These are phyloP conservation scores for Ennomos quercinarius DNA, from an alignment of 2,888 invertebrate genomes.

Conservation along the genomic window DNA sequence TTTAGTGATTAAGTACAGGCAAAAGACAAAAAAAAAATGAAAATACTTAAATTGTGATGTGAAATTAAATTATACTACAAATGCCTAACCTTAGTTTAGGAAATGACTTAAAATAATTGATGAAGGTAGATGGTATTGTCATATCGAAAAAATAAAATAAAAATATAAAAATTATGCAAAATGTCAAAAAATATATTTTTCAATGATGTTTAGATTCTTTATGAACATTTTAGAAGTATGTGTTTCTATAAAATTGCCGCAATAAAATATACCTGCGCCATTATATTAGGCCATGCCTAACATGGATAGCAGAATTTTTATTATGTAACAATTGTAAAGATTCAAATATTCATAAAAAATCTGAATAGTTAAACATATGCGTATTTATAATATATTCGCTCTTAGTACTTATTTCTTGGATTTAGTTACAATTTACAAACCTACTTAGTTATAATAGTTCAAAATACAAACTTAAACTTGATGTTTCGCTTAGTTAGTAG, in stretches of 20 bases:
- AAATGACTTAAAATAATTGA: slow-evolving; percentile 45
- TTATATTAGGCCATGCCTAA: slow-evolving; percentile 42
- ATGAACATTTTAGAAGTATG: slow-evolving; percentile 34
- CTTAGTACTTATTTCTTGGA: slow-evolving; percentile 54
- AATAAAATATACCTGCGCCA: slow-evolving; percentile 30
- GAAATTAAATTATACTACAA: slow-evolving; percentile 33
- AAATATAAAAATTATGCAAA: slow-evolving; percentile 74
- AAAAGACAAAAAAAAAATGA: slow-evolving; percentile 70
- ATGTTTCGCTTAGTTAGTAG: slow-evolving; percentile 20
- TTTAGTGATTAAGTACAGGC: slow-evolving; percentile 64
- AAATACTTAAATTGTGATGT: slow-evolving; percentile 39
- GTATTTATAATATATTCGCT: slow-evolving; percentile 42
- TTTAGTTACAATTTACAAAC: slow-evolving; percentile 43
- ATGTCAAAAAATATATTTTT: slow-evolving; percentile 64
- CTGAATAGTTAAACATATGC: slow-evolving; percentile 40
- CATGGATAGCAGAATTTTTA: slow-evolving; percentile 28
- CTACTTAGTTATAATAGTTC: slow-evolving; percentile 29
- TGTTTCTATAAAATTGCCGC: slow-evolving; percentile 16
- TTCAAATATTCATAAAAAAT: slow-evolving; percentile 46
- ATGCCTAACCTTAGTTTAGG: slow-evolving; percentile 37
- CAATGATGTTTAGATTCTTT: slow-evolving; percentile 39
- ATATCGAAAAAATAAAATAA: slow-evolving; percentile 68
- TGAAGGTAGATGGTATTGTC: slow-evolving; percentile 59
- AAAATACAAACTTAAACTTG: slow-evolving; percentile 21
- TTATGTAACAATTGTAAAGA: slow-evolving; percentile 20